Base-by-base conservation (phyloP, 2,888 invertebrate species). In the Fabriciana adippe region DNA sequence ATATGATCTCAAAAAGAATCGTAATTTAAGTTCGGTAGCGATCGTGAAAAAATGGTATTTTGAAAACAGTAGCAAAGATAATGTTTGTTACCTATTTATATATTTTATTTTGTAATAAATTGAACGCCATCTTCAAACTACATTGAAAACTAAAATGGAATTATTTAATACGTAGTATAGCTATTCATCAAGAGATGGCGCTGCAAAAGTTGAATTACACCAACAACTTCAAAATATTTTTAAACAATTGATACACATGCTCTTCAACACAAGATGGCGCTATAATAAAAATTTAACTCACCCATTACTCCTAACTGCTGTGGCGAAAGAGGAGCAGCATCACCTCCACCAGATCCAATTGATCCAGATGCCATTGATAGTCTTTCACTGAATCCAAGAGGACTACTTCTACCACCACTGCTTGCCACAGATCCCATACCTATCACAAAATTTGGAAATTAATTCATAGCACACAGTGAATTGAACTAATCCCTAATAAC, bases 291-390 rank as follows among this genome's bases (percentile, higher is more conserved):
- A 61, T n/a, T 66, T 56, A 18, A 94, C 95, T 95, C 88, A 96
- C 97, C 98, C 95, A 98, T 96, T 41, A 97, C 96, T 69, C 98
- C 98, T 45, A 98, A 93, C 78, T 98, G 97, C 81, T 97, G 97
- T 1, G 97, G 97, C 3, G 97, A 96, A 48, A 97, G 93, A 71
- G 94, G 95, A 1, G 94, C 93, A 48, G 95, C 94, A 73, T 94
- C 94, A 55, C 93, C 93, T 14, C 92, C 92, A 6, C 88, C 92
- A 2, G 92, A 93, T 0, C 94, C 94, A 65, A 95, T 89, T 51
- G 95, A 95, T 0, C 95, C 95, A 0, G 95, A 95, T 0, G 95
- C 95, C 71, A 95, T 78, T 0, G 96, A 96, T 54, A 94, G 83
- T 13, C 95, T 93, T 80, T 96, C 96, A 73, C 95, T 95, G 64